These are phyloP conservation scores for Drosophila murphyi DNA, from an alignment of 1,140 invertebrate genomes.

Conservation along the genomic window DNA sequence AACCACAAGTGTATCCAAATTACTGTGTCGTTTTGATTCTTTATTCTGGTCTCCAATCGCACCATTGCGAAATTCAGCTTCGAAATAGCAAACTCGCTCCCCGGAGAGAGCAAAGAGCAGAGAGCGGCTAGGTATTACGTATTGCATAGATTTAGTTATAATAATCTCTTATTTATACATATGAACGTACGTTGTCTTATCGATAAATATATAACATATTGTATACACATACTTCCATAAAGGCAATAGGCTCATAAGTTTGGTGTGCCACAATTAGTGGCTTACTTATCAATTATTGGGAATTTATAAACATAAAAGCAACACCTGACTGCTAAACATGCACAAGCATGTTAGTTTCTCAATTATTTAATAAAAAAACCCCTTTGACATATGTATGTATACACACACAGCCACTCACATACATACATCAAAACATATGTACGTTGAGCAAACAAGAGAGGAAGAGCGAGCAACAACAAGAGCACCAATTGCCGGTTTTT, in stretches of 20 bases:
- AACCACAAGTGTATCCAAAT: no score
- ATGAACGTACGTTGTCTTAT: no score
- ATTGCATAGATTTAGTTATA: no score
- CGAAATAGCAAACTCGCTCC: conserved; percentile 19
- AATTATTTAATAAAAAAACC: neutral
- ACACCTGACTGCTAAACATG: neutral
- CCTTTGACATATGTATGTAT: neutral
- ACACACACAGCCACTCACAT: neutral
- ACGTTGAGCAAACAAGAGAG: neutral
- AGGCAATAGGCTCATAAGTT: no score
- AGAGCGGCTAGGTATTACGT: no score
- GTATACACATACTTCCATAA: neutral
- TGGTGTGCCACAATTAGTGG: neutral
- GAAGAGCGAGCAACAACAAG: neutral
- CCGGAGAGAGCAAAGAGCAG: no score
- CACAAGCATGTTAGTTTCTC: neutral
- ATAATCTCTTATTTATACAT: no score
- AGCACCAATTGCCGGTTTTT: conserved; percentile 32
- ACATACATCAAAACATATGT: neutral
- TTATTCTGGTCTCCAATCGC: conserved; percentile 54
- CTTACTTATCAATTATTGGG: neutral
- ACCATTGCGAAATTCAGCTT: conserved; percentile 58
- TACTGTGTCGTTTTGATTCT: neutral
- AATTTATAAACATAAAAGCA: neutral
- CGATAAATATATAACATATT: neutral